Conservation (phyloP, 37 sponge, comb jelly and placozoan species). For the Tethya wilhelma region DNA sequence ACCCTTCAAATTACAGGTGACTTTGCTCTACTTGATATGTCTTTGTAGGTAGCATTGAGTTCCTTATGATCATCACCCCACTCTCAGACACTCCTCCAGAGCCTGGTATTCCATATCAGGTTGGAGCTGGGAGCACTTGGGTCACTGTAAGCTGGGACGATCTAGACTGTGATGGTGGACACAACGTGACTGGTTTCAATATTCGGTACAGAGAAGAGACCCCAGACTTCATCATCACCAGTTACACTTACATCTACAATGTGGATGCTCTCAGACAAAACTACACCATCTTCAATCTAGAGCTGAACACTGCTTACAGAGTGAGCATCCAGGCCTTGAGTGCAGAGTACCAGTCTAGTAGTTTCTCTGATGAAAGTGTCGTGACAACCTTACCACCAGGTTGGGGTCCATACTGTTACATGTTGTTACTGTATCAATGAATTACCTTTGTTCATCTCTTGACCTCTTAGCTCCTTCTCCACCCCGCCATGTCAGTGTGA, state of each 20-base stretch:
- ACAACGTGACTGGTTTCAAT: not conserved
- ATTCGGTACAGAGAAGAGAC: slow-evolving; percentile 1
- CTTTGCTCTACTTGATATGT: not conserved
- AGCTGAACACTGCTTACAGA: slow-evolving; percentile 2
- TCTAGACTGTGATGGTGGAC: slow-evolving; percentile 30
- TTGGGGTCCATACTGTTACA: not conserved
- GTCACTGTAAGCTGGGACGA: slow-evolving; percentile 19
- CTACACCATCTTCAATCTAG: slow-evolving; percentile 17
- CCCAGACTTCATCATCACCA: not conserved
- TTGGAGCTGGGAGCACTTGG: not conserved
- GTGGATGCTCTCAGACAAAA: not conserved
- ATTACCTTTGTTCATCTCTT: no score
- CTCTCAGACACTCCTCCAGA: no score
- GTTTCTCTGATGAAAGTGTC: slow-evolving; percentile 4
- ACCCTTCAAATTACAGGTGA: slow-evolving; percentile 8
- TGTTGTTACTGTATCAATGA: no score
- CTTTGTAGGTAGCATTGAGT: not conserved
- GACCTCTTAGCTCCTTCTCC: slow-evolving; percentile 19
- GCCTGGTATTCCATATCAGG: not conserved
- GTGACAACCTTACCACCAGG: slow-evolving; percentile 19
- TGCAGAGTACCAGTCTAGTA: not conserved
- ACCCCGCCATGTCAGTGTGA: slow-evolving; percentile 1
- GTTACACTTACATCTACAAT: slow-evolving; percentile 5
- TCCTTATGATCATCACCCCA: no score
- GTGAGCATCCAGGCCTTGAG: slow-evolving; percentile 16